phyloP scores from a whole-genome alignment of 2,113 vertebrate genomes.

The Hoplias malabaricus region DNA sequence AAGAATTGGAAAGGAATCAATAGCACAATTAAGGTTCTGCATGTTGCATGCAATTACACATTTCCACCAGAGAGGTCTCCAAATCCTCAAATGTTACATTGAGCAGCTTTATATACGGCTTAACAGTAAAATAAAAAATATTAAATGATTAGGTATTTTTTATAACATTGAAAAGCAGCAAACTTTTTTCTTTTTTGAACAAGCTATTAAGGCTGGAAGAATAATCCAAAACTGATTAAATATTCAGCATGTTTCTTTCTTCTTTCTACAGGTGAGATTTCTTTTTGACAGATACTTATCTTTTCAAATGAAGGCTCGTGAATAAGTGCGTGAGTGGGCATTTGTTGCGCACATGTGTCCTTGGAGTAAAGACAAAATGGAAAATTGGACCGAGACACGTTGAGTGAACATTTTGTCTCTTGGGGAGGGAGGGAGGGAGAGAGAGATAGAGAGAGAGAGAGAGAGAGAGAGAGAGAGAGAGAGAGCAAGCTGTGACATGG shows the following conservation, averaged over 20 bases:
- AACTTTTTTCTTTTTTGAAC: too few relatives aligned
- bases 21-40: too few relatives aligned
- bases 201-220: too few relatives aligned
- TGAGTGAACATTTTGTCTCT: constrained; percentile 44
- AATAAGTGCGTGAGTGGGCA: neutral
- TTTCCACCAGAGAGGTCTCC: too few relatives aligned
- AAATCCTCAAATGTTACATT: too few relatives aligned
- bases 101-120: too few relatives aligned
- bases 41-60: too few relatives aligned
- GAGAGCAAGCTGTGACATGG: constrained; percentile 73
- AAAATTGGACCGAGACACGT: constrained; percentile 27
- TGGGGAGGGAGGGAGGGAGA: constrained; percentile 17
- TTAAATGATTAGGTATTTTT: too few relatives aligned
- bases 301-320: neutral
- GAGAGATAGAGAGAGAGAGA: constrained; percentile 46
- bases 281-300: neutral
- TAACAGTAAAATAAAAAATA: too few relatives aligned
- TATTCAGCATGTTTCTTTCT: neutral
- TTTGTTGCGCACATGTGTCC: neutral
- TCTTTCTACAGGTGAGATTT: neutral
- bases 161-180: too few relatives aligned
- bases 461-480: constrained; percentile 63
- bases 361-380: constrained; percentile 18
- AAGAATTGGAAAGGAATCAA: too few relatives aligned
- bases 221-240: too few relatives aligned